phyloP scores from a whole-genome alignment of 1,140 invertebrate genomes.

The Chlorops oryzae region DNA sequence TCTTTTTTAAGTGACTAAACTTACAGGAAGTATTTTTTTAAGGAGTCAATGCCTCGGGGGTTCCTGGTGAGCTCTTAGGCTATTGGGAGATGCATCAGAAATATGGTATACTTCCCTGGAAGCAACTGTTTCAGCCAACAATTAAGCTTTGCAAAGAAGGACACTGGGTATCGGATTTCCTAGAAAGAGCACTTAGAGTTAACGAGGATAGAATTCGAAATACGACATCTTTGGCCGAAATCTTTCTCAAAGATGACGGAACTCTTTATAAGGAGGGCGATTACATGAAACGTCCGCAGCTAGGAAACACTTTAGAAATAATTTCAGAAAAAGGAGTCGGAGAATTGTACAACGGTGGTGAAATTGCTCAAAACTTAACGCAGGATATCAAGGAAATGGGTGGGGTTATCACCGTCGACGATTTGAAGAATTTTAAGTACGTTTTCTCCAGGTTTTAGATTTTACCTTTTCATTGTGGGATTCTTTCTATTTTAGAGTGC shows the following conservation, averaged over 20 bases:
- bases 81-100: slow-evolving; percentile 74
- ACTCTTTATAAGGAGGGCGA: slow-evolving; percentile 62
- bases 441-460: neutral
- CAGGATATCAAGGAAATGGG: slow-evolving; percentile 62
- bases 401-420: slow-evolving; percentile 72
- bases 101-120: slow-evolving; percentile 78
- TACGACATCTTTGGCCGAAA: slow-evolving; percentile 57
- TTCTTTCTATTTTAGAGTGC: slow-evolving; percentile 21
- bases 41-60: slow-evolving; percentile 72
- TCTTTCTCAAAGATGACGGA: slow-evolving; percentile 62
- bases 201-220: slow-evolving; percentile 54
- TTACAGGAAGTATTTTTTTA: neutral
- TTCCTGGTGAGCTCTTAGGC: slow-evolving; percentile 86
- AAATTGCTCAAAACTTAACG: slow-evolving; percentile 59
- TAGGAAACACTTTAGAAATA: slow-evolving; percentile 67
- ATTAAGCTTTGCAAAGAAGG: slow-evolving; percentile 69
- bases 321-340: slow-evolving; percentile 62
- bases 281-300: slow-evolving; percentile 57
- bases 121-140: slow-evolving; percentile 69
- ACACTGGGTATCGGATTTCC: slow-evolving; percentile 64
- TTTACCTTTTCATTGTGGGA: neutral
- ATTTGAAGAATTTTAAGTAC: slow-evolving; percentile 59
- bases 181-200: slow-evolving; percentile 56
- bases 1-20: neutral
- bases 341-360: slow-evolving; percentile 64